Base-by-base conservation (phyloP, 2,888 invertebrate species). In the Maniola hyperantus region DNA sequence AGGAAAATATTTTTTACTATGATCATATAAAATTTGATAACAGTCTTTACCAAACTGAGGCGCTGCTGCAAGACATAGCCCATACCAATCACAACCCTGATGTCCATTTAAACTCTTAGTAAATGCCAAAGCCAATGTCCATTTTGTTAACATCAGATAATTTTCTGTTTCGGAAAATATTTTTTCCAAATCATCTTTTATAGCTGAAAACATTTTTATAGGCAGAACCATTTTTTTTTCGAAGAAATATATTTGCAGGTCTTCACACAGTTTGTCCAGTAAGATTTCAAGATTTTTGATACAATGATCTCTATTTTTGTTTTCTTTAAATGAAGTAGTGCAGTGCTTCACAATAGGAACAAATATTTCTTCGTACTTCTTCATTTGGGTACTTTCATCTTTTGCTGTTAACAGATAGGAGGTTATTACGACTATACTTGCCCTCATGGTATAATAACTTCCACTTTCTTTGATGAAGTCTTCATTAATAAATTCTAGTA, bases 61-160 rank as follows among this genome's bases (percentile, higher is more conserved):
- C 13, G 77, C 73, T 59, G 79, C 74, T 68, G 77, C 71, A 11
- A 55, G 44, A 71, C 69, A 77, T 33, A 79, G 64, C 20, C 72
- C 72, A 6, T 72, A 69, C 83, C 83, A 83, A 60, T 66, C 53
- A 1, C 65, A 33, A 42, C 65, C 59, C n/a, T 70, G 60, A 53
- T 72, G 54, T 36, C 54, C 51, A 15, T 77, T 70, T 44, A 81
- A 70, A 33, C 81, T 66, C 66, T 76, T 78, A 1, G 81, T 69
- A 18, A 84, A 71, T 46, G 75, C 74, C 7, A 79, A 74, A 5
- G 77, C 71, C 42, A 89, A 68, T 69, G 81, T 82, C 84, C 86
- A 87, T 59, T 73, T 78, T 20, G 82, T 83, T 59, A 88, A 18
- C 62, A 82, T 69, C 18, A 82, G 44, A 67, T 89, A 89, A 71